phyloP scores from a whole-genome alignment of 2,113 vertebrate genomes.

The Aleadryas rufinucha region DNA sequence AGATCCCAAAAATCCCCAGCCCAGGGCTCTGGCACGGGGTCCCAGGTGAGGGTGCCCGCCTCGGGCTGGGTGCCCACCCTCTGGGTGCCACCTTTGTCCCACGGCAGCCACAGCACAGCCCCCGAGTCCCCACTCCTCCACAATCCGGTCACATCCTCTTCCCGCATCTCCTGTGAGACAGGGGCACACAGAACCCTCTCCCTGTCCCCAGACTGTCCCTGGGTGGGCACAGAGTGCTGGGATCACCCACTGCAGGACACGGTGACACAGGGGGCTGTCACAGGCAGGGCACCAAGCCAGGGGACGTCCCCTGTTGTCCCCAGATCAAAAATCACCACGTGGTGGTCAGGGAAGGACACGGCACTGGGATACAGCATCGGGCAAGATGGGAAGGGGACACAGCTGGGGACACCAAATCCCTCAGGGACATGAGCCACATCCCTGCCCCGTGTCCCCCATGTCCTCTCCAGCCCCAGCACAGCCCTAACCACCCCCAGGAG shows the following conservation, averaged over 20 bases:
- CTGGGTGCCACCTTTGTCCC: not conserved
- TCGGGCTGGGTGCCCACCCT: not conserved
- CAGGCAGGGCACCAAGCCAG: not conserved
- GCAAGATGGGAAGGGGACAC: fast-evolving
- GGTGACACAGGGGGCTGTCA: fast-evolving
- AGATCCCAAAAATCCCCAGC: not conserved
- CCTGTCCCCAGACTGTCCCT: not conserved
- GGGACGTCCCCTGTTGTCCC: fast-evolving
- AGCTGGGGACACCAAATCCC: not conserved
- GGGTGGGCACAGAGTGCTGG: fast-evolving
- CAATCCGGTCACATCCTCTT: not conserved
- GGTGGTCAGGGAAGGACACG: fast-evolving
- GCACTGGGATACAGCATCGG: fast-evolving
- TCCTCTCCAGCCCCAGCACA: not conserved
- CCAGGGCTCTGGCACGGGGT: fast-evolving
- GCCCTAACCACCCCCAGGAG: not conserved
- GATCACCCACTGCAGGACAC: fast-evolving
- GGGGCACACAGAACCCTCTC: not conserved
- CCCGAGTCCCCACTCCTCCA: not conserved
- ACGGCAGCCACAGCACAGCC: not conserved
- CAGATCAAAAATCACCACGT: not conserved
- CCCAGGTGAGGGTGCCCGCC: not conserved
- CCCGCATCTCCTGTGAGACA: fast-evolving
- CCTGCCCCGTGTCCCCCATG: fast-evolving
- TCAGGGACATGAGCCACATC: not conserved